Evolutionary conservation across 2,888 invertebrate genomes (phyloP), one percentile per base, ranked within the genome.

Genomic region (Aphidius colemani): DNA sequence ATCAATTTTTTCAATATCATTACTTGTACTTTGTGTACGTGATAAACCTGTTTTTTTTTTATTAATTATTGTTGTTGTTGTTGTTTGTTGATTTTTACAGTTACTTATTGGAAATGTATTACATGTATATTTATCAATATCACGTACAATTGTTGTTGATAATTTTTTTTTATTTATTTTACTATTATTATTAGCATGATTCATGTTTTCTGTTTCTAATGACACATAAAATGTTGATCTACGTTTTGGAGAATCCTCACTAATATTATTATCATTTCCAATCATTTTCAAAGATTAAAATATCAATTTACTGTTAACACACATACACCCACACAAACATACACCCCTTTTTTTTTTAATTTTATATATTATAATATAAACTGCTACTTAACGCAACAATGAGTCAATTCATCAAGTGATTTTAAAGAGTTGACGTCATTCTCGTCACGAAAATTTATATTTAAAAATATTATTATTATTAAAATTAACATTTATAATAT

Each of bases 221-320:
- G 91, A 88, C 69, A 91, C 90, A 83, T 91, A 91, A 82, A 91
- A 91, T 70, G 90, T 89, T 57, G 91, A 91, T 68, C 91, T 86
- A 66, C 91, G 69, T 69, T 82, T 82, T 41, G 82, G 82, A 53
- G 79, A 76, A 39, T 78, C 80, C 53, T 78, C 79, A 48, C 45
- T 30, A 46, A 18, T 39, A 44, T 55, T 45, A 53, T 56, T 65
- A 7, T 50, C 59, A 13, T n/a, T 55, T 40, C 49, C 30, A 59
- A 64, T 64, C 55, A 57, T 64, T 57, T 59, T 64, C 44, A 53
- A 30, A 30, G 30, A 30, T 30, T 30, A 30, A 30, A 30, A 30
- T 30, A 30, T 30, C 3, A 30, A 30, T 30, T 30, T 30, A 5
- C 3, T 30, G 30, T 30, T 30, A 30, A 30, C 30, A 2, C 5